Conservation (phyloP, 2,797 vertebrate genomes). For the Lithobates pipiens region DNA sequence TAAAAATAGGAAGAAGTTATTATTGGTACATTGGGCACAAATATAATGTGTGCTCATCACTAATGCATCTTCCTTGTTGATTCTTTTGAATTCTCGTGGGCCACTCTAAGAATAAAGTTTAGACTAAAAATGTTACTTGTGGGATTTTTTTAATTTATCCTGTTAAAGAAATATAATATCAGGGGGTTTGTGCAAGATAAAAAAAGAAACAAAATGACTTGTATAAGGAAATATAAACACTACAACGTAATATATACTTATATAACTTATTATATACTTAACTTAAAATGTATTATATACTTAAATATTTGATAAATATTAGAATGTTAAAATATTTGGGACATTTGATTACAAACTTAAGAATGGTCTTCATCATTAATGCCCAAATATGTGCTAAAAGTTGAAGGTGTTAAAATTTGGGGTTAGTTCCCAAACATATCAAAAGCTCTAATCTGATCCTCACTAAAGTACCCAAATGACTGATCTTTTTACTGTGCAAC, state of each 20-base stretch:
- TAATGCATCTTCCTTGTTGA: neutral
- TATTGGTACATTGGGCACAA: neutral
- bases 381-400: too few species aligned
- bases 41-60: neutral
- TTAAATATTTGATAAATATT: neutral
- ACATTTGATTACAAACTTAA: too few species aligned
- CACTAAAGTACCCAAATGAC: too few species aligned
- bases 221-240: neutral
- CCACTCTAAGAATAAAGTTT: neutral
- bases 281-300: too few species aligned
- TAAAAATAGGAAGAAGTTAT: neutral
- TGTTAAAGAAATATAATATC: neutral
- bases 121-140: neutral
- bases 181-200: neutral
- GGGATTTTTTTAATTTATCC: neutral
- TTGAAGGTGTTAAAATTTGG: too few species aligned
- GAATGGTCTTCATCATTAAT: too few species aligned
- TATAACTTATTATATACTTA: neutral
- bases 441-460: too few species aligned
- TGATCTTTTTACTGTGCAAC: too few species aligned
- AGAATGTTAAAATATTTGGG: too few species aligned
- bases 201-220: neutral
- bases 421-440: too few species aligned
- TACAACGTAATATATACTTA: neutral
- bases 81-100: neutral